These are phyloP conservation scores for Oriolus oriolus DNA, from an alignment of 2,113 vertebrate species.

Conservation along the genomic window DNA sequence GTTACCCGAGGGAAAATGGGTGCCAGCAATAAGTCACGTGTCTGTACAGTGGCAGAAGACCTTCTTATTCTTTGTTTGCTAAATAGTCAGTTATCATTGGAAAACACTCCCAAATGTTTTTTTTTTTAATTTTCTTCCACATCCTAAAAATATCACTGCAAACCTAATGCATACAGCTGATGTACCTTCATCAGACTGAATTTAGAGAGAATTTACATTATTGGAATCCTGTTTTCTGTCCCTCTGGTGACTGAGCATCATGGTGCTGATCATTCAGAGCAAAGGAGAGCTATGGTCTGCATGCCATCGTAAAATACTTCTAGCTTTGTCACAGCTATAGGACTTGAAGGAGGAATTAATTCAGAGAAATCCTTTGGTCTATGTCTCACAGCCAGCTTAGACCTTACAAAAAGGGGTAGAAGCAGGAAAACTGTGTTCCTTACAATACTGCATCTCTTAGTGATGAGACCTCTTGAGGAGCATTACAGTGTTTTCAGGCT, in stretches of 20 bases:
- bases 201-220: not conserved
- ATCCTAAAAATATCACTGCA: not conserved
- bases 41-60: not conserved
- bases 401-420: not conserved
- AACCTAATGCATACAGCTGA: not conserved
- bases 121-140: not conserved
- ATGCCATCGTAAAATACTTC: not conserved
- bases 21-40: not conserved
- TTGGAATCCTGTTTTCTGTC: not conserved
- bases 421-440: not conserved
- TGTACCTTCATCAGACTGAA: not conserved
- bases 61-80: not conserved
- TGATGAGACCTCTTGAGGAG: not conserved
- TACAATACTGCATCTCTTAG: not conserved
- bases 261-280: not conserved
- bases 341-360: not conserved
- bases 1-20: not conserved
- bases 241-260: not conserved
- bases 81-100: not conserved
- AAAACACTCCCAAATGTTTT: not conserved
- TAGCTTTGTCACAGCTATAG: not conserved
- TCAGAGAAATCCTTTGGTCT: not conserved
- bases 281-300: not conserved
- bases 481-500: not conserved
- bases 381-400: not conserved